Base-by-base conservation (phyloP, 2,888 invertebrate species). In the Drosophila prolongata region DNA sequence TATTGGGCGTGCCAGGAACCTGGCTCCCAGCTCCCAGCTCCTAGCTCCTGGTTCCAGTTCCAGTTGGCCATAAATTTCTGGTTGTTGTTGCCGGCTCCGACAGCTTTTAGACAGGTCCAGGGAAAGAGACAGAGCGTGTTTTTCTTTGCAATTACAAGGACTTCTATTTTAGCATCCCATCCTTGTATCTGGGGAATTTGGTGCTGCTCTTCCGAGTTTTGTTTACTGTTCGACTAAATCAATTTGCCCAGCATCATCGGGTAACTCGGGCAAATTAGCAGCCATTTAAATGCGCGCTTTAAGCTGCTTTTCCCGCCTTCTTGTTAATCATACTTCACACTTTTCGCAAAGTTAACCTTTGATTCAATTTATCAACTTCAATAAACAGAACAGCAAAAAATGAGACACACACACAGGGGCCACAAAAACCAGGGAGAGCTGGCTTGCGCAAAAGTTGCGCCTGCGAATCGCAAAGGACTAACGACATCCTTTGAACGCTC, bases 401-500 rank as follows among this genome's bases (percentile, higher is more conserved):
- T 8, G 27, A 37, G 30, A 49, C 47, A 38, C 27, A 56, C 74
- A 71, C 53, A 67, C 38, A 68, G 70, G 64, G 57, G 30, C 54
- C 27, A 9, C 43, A 30, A 42, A 78, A 64, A 47, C 43, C 55
- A 40, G 30, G 54, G 46, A 52, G 35, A 60, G 64, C 40, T 37
- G 44, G 38, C n/a, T 35, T 37, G 27, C 57, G 54, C 43, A 53
- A 80, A 83, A 80, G 81, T 83, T 80, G 59, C 75, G 79, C 80
- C 66, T 65, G 71, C 60, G 52, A 75, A 43, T 54, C 56, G 73
- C 65, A 55, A 74, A 83, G 68, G 62, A 73, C 65, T 75, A 68
- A 70, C 68, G 67, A 67, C 79, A 83, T 83, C 85, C 88, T 82
- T 83, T 85, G 77, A 56, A 77, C 79, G 69, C 87, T 81, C 64